These are phyloP conservation scores for Mantis religiosa DNA, from an alignment of 2,888 invertebrate species.

Conservation along the genomic window DNA sequence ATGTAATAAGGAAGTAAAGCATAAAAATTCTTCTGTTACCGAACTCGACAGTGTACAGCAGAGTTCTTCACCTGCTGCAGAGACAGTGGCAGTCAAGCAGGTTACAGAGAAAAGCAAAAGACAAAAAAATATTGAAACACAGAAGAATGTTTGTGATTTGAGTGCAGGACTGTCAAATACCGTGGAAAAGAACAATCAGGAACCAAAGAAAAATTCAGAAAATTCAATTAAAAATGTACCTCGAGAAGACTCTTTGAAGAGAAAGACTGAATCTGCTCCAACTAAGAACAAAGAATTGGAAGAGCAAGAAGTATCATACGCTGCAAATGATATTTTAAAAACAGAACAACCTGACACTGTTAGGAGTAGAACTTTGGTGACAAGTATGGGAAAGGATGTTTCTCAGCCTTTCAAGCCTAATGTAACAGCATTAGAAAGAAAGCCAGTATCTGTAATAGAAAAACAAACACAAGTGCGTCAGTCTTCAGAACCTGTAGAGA, in stretches of 20 bases:
- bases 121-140: neutral
- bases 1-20: neutral
- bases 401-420: neutral
- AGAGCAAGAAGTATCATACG: neutral
- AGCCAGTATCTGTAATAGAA: constrained; percentile 34
- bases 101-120: neutral
- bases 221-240: neutral
- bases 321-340: neutral
- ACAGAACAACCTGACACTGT: neutral
- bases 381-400: neutral
- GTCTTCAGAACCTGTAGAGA: constrained; percentile 40
- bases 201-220: neutral
- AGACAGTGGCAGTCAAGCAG: neutral
- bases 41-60: neutral
- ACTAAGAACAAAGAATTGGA: neutral
- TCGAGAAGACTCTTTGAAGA: neutral
- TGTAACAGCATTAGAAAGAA: neutral
- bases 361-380: neutral
- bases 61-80: neutral
- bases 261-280: neutral
- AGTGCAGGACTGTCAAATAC: neutral
- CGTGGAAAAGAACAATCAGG: neutral
- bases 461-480: constrained; percentile 35
- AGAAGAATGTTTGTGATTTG: neutral
- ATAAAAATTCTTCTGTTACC: neutral